These are phyloP conservation scores for Zelostemma sp. DNA, from an alignment of 1,140 invertebrate species.

Conservation along the genomic window DNA sequence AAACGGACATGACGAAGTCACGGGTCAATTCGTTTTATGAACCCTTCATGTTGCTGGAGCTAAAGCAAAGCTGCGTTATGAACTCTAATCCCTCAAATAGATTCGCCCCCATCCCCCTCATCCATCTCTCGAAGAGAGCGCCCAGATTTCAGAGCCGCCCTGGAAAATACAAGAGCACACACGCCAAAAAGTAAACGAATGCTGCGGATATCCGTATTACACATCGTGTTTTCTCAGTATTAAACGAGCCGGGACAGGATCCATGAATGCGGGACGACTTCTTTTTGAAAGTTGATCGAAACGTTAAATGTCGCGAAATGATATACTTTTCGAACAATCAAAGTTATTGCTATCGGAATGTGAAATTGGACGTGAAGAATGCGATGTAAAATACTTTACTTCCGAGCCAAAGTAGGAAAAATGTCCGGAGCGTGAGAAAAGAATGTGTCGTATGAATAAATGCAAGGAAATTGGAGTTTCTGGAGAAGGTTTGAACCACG, in stretches of 20 bases:
- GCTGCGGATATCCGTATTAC: constrained; percentile 12
- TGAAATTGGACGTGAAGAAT: constrained; percentile 28
- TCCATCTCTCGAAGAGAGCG: constrained; percentile 14
- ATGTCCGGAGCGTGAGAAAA: constrained; percentile 26
- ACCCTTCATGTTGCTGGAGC: too few relatives aligned
- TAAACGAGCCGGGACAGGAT: neutral
- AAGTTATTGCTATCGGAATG: too few relatives aligned
- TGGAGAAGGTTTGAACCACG: constrained; percentile 30
- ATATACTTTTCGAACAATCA: constrained; percentile 22
- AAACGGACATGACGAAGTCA: too few relatives aligned
- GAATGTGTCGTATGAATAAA: constrained; percentile 50
- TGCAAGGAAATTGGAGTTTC: constrained; percentile 44
- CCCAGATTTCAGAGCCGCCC: constrained; percentile 14
- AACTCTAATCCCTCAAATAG: constrained; percentile 29
- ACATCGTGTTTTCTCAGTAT: constrained; percentile 14
- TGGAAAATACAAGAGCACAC: constrained; percentile 1
- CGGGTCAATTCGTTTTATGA: too few relatives aligned
- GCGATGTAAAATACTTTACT: too few relatives aligned
- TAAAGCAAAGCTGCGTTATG: too few relatives aligned
- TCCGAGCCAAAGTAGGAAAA: constrained; percentile 32
- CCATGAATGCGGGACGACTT: neutral
- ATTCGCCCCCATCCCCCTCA: constrained; percentile 27
- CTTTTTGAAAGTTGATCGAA: neutral
- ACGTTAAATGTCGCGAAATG: neutral
- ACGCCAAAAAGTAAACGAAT: constrained; percentile 28